Evolutionary conservation across 2,797 vertebrate genomes (phyloP).

Genomic region (Pipistrellus nathusii): DNA sequence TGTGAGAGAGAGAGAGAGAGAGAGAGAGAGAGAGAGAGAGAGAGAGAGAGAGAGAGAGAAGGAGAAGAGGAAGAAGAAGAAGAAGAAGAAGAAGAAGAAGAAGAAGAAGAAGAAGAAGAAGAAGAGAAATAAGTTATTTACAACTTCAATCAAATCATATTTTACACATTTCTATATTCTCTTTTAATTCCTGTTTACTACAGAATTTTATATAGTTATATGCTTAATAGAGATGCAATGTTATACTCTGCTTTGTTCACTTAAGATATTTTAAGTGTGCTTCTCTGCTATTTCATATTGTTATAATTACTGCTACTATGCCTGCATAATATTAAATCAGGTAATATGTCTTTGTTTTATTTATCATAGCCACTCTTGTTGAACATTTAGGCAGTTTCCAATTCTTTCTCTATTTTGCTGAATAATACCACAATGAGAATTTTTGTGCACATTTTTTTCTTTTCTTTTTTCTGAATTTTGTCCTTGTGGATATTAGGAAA

Average conservation of each 20-base stretch:
- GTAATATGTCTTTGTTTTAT: neutral
- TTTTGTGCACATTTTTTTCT: neutral
- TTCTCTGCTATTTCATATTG: neutral
- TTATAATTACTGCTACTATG: slow-evolving; percentile 46
- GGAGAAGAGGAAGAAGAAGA: too few relatives aligned
- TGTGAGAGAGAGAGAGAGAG: neutral
- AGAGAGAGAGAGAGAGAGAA: neutral
- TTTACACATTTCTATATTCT: neutral
- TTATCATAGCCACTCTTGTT: neutral
- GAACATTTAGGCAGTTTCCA: slow-evolving; percentile 41
- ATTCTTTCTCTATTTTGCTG: slow-evolving; percentile 22
- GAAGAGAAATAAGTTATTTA: neutral
- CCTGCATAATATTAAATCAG: slow-evolving; percentile 29
- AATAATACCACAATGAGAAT: slow-evolving; percentile 10
- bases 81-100: neutral
- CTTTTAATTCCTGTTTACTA: neutral
- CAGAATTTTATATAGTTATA: slow-evolving; percentile 9
- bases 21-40: too few relatives aligned
- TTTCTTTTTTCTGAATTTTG: neutral
- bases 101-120: neutral
- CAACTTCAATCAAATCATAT: neutral
- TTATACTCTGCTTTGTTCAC: slow-evolving; percentile 14
- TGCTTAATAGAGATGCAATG: neutral
- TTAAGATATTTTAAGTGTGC: slow-evolving; percentile 58
- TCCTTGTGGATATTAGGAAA: slow-evolving; percentile 15